A percentile compares a stretch with the other conserved stretches of the same genome.
Evolutionary conservation across 2,888 invertebrate genomes (phyloP).

Genomic region (Apotomis turbidana): DNA sequence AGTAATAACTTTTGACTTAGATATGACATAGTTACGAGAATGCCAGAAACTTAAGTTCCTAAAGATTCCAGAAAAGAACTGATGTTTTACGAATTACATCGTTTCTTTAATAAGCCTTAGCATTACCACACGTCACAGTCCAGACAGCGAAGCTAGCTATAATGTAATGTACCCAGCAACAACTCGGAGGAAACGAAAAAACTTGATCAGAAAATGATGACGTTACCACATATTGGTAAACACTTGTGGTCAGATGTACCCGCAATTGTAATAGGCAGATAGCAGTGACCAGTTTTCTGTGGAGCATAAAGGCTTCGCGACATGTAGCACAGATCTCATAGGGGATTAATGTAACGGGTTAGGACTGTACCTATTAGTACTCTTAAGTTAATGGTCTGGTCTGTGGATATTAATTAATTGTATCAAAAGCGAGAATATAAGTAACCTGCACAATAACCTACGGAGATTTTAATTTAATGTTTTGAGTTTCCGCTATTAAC

Average conservation of each 20-base stretch:
- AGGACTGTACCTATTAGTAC: background rate
- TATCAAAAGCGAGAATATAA: background rate
- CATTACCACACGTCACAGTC: too few species aligned
- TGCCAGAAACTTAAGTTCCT: too few species aligned
- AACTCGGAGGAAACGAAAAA: background rate
- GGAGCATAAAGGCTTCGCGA: background rate
- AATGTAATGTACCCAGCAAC: too few species aligned
- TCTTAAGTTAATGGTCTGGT: background rate
- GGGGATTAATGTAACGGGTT: background rate
- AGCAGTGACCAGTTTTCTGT: background rate
- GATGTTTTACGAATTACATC: too few species aligned
- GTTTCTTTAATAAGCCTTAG: too few species aligned
- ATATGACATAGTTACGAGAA: too few species aligned
- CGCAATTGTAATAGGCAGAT: background rate
- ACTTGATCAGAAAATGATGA: background rate
- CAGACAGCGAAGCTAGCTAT: too few species aligned
- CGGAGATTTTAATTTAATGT: too few species aligned
- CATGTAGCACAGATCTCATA: background rate
- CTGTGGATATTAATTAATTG: constrained; percentile 8
- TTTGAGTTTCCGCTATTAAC: too few species aligned
- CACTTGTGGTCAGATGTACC: background rate
- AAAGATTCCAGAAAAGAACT: too few species aligned
- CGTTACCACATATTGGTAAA: background rate
- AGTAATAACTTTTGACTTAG: too few species aligned
- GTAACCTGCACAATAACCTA: too few species aligned